Evolutionary conservation across 2,888 invertebrate genomes (phyloP).

Genomic region (Timandra comae): DNA sequence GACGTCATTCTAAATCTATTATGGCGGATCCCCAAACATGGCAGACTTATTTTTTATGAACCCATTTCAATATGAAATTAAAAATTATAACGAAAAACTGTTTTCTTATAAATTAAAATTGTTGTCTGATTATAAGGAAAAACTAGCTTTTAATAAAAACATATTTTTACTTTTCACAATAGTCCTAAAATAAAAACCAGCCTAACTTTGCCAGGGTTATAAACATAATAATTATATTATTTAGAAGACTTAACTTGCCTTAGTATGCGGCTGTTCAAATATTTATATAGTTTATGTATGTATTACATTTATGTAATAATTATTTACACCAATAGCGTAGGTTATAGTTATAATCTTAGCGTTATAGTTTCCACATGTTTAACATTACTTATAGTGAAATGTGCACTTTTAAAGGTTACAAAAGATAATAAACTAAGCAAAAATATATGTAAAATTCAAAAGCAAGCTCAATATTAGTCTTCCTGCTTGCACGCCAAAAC

Average conservation of each 20-base stretch:
- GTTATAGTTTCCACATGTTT: slow-evolving; percentile 12
- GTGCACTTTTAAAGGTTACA: slow-evolving; percentile 1
- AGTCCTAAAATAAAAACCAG: too few species aligned
- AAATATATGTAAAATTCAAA: neutral
- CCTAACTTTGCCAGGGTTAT: too few species aligned
- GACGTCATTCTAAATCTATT: too few species aligned
- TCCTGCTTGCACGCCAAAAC: slow-evolving; percentile 27
- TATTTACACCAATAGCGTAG: slow-evolving; percentile 29
- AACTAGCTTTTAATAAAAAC: too few species aligned
- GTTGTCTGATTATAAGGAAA: too few species aligned
- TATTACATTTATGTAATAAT: slow-evolving; percentile 21
- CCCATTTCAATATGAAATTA: too few species aligned
- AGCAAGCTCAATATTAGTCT: slow-evolving; percentile 33
- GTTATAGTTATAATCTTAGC: slow-evolving; percentile 8
- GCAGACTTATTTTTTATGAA: too few species aligned
- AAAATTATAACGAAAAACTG: too few species aligned
- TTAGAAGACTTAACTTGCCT: slow-evolving; percentile 67
- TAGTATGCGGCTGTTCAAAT: slow-evolving; percentile 56
- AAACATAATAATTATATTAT: slow-evolving; percentile 22
- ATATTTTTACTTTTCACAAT: too few species aligned
- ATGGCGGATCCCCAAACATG: too few species aligned
- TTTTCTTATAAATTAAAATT: too few species aligned
- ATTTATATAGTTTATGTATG: slow-evolving; percentile 29
- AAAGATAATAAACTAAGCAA: neutral
- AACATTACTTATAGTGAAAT: neutral